A percentile compares a stretch with the other conserved stretches of the same genome.
Evolutionary conservation across 2,797 vertebrate genomes (phyloP).

Genomic region (Chrysolophus pictus): DNA sequence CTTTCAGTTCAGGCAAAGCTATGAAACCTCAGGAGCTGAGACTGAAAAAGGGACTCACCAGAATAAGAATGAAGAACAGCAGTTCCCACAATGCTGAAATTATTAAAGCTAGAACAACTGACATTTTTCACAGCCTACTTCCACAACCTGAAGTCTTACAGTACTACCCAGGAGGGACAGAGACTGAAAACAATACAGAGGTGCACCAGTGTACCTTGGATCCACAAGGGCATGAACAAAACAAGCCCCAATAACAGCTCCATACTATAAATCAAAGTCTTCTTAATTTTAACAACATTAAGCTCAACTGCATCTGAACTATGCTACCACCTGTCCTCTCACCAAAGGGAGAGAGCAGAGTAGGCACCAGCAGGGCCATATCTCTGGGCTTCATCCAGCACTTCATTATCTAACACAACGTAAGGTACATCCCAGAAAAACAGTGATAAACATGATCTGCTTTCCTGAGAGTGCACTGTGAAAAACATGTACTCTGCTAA

Average conservation of each 20-base stretch:
- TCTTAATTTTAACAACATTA: neutral
- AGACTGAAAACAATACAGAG: neutral
- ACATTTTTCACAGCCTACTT: neutral
- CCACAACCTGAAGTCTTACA: neutral
- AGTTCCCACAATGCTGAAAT: neutral
- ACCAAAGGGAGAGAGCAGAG: neutral
- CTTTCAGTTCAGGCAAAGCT: neutral
- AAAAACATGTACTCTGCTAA: neutral
- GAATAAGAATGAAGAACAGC: neutral
- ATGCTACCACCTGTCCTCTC: neutral
- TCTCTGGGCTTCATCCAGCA: constrained; percentile 6
- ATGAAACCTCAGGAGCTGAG: neutral
- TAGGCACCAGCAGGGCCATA: neutral
- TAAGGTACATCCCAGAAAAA: neutral
- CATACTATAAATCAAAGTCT: neutral
- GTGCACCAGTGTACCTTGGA: neutral
- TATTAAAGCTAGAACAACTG: neutral
- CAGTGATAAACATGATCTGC: neutral
- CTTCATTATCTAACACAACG: neutral
- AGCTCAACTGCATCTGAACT: neutral
- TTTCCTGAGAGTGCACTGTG: neutral
- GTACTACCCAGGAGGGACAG: neutral
- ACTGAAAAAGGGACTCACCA: neutral
- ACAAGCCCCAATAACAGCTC: neutral
- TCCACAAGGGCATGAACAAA: neutral